A percentile compares a stretch with the other conserved stretches of the same genome.
Conservation (phyloP, 2,797 vertebrate genomes). For the Thaleichthys pacificus region DNA sequence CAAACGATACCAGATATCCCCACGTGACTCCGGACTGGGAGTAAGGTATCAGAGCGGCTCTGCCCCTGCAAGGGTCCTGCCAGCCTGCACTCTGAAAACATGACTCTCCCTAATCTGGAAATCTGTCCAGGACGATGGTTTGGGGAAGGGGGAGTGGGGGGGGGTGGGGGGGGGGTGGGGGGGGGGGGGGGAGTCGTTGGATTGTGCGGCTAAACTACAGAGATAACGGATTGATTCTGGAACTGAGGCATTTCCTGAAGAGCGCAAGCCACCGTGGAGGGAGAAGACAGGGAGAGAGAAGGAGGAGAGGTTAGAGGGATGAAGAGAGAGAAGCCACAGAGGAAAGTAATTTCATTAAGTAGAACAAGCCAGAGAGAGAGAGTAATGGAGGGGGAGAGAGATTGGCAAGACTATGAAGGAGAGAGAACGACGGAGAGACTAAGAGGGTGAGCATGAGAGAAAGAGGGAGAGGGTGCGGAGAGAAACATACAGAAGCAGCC, state of each 20-base stretch:
- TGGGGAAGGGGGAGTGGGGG: not conserved
- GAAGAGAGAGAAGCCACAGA: not conserved
- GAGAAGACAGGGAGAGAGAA: not conserved
- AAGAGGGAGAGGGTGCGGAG: not conserved
- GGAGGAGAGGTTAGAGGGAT: not conserved
- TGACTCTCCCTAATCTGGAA: constrained; percentile 32
- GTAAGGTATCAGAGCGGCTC: constrained; percentile 16
- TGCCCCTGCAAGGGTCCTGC: constrained; percentile 8
- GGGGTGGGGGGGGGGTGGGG: no score
- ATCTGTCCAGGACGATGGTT: constrained; percentile 34
- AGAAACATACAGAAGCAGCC: not conserved
- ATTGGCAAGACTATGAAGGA: not conserved
- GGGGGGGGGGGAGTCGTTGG: constrained; percentile 22
- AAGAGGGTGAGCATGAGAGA: not conserved
- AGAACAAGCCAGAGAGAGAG: not conserved
- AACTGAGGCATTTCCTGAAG: constrained; percentile 50
- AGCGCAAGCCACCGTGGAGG: constrained; percentile 11
- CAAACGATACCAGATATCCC: not conserved
- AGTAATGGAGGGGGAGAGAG: not conserved
- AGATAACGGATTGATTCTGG: constrained; percentile 52
- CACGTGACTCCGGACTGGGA: not conserved
- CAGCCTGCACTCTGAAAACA: constrained; percentile 29
- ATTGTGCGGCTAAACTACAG: constrained; percentile 39
- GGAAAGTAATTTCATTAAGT: not conserved
- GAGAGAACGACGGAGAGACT: not conserved